Conservation (phyloP, 2,888 invertebrate genomes). For the Meteorus cinctellus region DNA sequence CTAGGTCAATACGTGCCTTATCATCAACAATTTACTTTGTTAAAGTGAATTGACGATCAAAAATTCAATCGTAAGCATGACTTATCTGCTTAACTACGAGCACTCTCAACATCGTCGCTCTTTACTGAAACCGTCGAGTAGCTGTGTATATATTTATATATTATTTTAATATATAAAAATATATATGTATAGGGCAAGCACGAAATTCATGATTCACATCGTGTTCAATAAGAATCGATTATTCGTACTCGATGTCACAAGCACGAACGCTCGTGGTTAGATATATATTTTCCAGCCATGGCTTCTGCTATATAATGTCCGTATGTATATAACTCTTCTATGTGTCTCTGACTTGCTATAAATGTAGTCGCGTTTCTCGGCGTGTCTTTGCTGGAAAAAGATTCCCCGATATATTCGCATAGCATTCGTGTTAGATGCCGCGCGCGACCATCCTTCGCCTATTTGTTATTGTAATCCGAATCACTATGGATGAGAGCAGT, state of each 20-base stretch:
- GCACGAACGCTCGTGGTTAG: constrained; percentile 44
- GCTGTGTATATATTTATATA: not conserved
- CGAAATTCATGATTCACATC: constrained; percentile 32
- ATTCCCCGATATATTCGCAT: constrained; percentile 5
- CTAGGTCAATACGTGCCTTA: constrained; percentile 24
- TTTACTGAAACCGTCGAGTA: not conserved
- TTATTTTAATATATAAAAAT: constrained; percentile 1
- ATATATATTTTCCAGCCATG: constrained; percentile 31
- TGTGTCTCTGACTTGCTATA: not conserved
- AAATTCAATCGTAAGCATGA: constrained; percentile 22
- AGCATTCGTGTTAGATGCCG: not conserved
- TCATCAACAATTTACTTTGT: not conserved
- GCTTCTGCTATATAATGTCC: constrained; percentile 28
- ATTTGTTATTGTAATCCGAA: constrained; percentile 69
- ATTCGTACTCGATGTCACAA: constrained; percentile 48
- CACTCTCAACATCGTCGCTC: constrained; percentile 3
- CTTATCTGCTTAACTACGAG: constrained; percentile 31
- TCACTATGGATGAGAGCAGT: constrained; percentile 66
- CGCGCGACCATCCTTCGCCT: constrained; percentile 51
- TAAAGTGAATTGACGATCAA: constrained; percentile 8
- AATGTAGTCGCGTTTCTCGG: not conserved
- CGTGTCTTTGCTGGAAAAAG: constrained; percentile 15
- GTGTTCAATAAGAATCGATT: constrained; percentile 41
- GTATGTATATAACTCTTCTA: constrained; percentile 33
- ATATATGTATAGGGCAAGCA: constrained; percentile 3